Conservation (phyloP, 2,113 vertebrate species). For the Myodes glareolus region DNA sequence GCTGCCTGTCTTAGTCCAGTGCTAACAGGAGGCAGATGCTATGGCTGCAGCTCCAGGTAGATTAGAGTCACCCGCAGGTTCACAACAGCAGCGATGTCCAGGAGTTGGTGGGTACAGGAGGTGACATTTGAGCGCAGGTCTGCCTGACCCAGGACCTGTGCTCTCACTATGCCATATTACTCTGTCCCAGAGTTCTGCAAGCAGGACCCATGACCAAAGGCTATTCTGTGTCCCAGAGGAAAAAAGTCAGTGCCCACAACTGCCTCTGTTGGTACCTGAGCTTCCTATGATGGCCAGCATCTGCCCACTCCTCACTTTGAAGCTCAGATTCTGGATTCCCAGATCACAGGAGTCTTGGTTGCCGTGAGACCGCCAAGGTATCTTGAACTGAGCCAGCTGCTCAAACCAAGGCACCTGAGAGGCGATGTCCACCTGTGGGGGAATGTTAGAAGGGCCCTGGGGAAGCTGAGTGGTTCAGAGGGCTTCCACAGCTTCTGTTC, state of each 20-base stretch:
- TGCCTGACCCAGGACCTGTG: neutral
- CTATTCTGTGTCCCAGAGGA: neutral
- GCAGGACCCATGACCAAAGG: neutral
- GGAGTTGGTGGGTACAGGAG: neutral
- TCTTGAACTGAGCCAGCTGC: conserved; percentile 91
- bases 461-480: neutral
- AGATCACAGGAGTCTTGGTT: conserved; percentile 80
- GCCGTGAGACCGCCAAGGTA: conserved; percentile 90
- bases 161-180: neutral
- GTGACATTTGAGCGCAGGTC: neutral
- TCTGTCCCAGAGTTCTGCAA: neutral
- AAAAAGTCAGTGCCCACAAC: rapidly evolving
- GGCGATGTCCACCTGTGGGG: conserved; percentile 89
- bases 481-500: neutral
- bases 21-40: neutral
- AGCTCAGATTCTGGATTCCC: conserved; percentile 92
- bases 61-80: neutral
- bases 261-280: conserved; percentile 88
- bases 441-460: neutral
- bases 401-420: conserved; percentile 97
- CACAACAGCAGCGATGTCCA: neutral
- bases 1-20: neutral
- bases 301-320: conserved; percentile 94
- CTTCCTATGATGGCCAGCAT: conserved; percentile 97
- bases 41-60: neutral